Conservation (phyloP, 2,797 vertebrate genomes). For the Arrhamphus sclerolepis region DNA sequence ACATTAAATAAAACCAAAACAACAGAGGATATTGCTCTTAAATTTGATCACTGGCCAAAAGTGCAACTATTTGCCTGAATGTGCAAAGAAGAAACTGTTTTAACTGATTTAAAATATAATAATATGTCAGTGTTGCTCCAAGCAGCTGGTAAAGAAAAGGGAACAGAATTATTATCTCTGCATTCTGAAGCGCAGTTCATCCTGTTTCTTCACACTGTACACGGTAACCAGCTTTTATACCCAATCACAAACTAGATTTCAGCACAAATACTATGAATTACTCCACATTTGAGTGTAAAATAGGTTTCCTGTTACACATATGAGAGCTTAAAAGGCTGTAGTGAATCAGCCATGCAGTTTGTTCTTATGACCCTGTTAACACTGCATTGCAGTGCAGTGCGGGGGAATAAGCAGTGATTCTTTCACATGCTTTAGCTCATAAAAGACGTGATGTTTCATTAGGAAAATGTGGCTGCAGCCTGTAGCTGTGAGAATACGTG, state of each 20-base stretch:
- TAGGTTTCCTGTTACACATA: constrained; percentile 7
- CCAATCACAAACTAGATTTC: not conserved
- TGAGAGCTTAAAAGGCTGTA: constrained; percentile 9
- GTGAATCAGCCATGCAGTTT: constrained; percentile 17
- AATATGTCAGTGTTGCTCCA: constrained; percentile 13
- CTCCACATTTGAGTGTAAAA: constrained; percentile 5
- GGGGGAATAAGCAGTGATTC: constrained; percentile 6
- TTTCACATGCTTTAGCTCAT: constrained; percentile 8
- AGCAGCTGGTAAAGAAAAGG: constrained; percentile 4
- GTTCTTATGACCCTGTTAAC: constrained; percentile 24
- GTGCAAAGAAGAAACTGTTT: constrained; percentile 6
- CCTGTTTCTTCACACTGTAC: not conserved
- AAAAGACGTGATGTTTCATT: constrained; percentile 17
- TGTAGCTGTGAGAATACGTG: not conserved
- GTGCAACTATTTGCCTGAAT: constrained; percentile 10
- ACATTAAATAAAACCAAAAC: constrained; percentile 23
- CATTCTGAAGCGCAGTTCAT: constrained; percentile 2
- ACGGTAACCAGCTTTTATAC: constrained; percentile 5
- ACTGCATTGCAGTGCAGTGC: not conserved
- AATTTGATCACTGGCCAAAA: constrained; percentile 8
- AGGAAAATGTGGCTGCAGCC: not conserved
- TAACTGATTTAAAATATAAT: not conserved
- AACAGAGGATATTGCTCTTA: constrained; percentile 16
- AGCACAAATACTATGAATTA: not conserved
- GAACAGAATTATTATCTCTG: constrained; percentile 1